Base-by-base conservation (phyloP, 2,888 invertebrate genomes). In the Noctua comes region DNA sequence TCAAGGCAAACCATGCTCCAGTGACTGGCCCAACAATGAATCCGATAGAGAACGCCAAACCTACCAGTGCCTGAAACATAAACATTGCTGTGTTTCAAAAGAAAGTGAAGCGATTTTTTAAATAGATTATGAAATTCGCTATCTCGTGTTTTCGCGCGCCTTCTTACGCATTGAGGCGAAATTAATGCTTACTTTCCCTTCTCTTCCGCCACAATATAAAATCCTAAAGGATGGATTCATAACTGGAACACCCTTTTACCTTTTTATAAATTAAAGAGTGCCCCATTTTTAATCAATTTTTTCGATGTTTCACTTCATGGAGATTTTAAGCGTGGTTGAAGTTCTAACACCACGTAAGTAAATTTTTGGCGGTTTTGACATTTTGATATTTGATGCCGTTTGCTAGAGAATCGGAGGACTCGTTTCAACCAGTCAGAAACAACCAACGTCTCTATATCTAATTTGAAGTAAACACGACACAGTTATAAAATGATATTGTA, bases 41-140 rank as follows among this genome's bases (percentile, higher is more conserved):
- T n/a, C 99, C 99, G 82, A 99, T 95, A 2, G 99, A 99, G 96
- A 99, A 99, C 13, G 99, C 99, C 89, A 99, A 98, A 21, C 99
- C 99, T 83, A 99, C 98, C 74, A 99, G 95, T n/a, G 99, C 99
- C 99, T 99, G 96, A 91, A 97, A 76, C 40, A 48, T 31, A 27
- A 59, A 59, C 27, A 31, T 59, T 18, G 27, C 59, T 31, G 18
- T 27, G 59, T 18, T 59, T 27, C 3, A 59, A 27, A 59, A 18
- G 59, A 3, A 59, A 27, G 27, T 59, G 8, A 59, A 27, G 59
- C 27, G 16, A 59, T 31, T 59, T 27, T 59, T 59, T 3, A 59
- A 62, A 31, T 31, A 18, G 8, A 59, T 59, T 59, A 27, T 18
- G 62, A 27, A 27, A 27, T 7, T 27, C 16, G 59, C 1, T 16